These are phyloP conservation scores for Drosophila pectinifera DNA, from an alignment of 1,140 invertebrate genomes.

Conservation along the genomic window DNA sequence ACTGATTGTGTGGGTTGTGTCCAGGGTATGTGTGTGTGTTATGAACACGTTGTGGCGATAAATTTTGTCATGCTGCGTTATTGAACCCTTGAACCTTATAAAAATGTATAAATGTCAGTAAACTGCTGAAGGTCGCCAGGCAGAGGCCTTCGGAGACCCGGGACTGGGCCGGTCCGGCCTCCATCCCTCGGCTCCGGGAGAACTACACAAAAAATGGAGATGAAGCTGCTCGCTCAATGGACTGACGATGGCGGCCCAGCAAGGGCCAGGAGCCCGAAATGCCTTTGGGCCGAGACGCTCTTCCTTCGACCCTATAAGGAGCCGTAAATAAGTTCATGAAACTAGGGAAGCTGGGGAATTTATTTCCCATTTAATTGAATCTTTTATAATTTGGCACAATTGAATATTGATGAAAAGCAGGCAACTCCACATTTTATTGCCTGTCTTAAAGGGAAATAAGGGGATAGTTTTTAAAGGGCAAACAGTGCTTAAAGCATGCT, in stretches of 20 bases:
- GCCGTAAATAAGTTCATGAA: constrained; percentile 29
- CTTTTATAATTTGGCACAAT: constrained; percentile 1
- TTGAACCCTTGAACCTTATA: constrained; percentile 76
- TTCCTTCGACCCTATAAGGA: neutral
- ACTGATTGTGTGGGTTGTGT: constrained; percentile 40
- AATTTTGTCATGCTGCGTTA: constrained; percentile 72
- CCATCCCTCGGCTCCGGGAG: neutral
- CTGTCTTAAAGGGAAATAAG: neutral
- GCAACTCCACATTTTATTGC: neutral
- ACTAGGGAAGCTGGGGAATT: constrained; percentile 1
- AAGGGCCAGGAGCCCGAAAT: neutral
- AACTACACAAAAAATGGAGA: constrained; percentile 10
- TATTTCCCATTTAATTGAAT: constrained; percentile 10
- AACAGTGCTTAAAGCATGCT: no score
- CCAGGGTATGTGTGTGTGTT: constrained; percentile 51
- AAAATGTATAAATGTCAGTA: constrained; percentile 72
- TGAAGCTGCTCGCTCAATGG: constrained; percentile 13
- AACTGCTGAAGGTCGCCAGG: constrained; percentile 63
- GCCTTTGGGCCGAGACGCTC: neutral
- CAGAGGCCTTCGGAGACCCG: constrained; percentile 28
- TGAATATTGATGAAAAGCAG: constrained; percentile 19
- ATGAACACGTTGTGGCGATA: constrained; percentile 72
- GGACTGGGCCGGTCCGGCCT: neutral
- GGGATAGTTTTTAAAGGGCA: neutral
- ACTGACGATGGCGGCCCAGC: constrained; percentile 14